Base-by-base conservation (phyloP, 2,888 invertebrate species). In the Glomeris marginata region DNA sequence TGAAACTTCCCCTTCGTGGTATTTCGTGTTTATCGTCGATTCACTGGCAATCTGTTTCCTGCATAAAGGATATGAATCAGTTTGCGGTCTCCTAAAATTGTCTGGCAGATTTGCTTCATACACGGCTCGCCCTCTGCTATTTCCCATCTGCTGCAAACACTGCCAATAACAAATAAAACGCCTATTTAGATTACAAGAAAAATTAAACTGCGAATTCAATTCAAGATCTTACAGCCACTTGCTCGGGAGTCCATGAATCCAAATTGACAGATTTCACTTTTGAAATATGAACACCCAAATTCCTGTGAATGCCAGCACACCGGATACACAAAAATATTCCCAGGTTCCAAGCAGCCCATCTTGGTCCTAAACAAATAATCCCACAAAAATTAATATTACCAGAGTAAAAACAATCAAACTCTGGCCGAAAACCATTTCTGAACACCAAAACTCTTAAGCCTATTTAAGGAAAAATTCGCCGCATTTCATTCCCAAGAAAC, bases 341-440 rank as follows among this genome's bases (percentile, higher is more conserved):
- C 57, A 98, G 72, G 69, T 98, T 98, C 94, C 95, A 98, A 57
- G 94, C 92, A 44, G 97, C 95, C 97, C 97, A 98, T 68, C 98
- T 78, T 51, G 98, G 98, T 67, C 97, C 94, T 94, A 49, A 35
- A 49, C 45, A 43, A 44, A 40, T 35, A 6, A 45, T 20, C 21
- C 13, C 41, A 22, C 2, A 8, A 15, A 18, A 18, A 5, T 33
- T 1, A 35, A 16, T 35, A 13, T 11, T 15, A 38, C 37, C 13
- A 15, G 16, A 15, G 13, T 40, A 34, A n/a, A 40, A 11, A 22
- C 38, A 41, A 16, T 1, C 10, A 47, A 22, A 47, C 16, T n/a
- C n/a, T n/a, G n/a, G n/a, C n/a, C n/a, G n/a, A n/a, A n/a, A n/a
- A n/a, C n/a, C n/a, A n/a, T n/a, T n/a, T n/a, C n/a, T n/a, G n/a